Evolutionary conservation across 2,888 invertebrate species (phyloP).

Genomic region (Dione vanillae): DNA sequence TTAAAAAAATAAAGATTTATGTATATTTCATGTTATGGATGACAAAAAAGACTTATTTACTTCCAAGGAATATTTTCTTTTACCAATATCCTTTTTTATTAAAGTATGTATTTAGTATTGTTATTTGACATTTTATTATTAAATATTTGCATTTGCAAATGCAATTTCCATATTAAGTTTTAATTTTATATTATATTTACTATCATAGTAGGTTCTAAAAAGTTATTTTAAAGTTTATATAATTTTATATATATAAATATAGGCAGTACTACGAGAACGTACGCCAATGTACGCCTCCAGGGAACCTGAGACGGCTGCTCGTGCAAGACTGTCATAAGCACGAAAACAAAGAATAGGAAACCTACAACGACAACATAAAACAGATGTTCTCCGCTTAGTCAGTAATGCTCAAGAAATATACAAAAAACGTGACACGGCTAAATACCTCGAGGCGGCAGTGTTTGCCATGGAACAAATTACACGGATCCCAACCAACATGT

Average conservation of each 20-base stretch:
- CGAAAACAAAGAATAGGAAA: constrained; percentile 64
- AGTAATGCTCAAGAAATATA: constrained; percentile 56
- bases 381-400: constrained; percentile 69
- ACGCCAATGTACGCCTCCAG: constrained; percentile 72
- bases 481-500: constrained; percentile 61
- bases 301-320: constrained; percentile 63
- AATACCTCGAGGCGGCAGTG: constrained; percentile 71
- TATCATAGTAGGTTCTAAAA: too few species aligned
- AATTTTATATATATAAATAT: neutral
- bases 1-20: too few species aligned
- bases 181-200: too few species aligned
- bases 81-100: neutral
- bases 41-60: too few species aligned
- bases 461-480: constrained; percentile 75
- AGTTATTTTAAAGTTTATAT: too few species aligned
- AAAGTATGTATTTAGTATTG: too few species aligned
- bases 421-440: constrained; percentile 65
- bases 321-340: constrained; percentile 61
- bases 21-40: too few species aligned
- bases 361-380: constrained; percentile 65
- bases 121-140: too few species aligned
- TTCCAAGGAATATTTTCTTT: constrained; percentile 1
- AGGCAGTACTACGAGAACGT: constrained; percentile 72
- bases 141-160: too few species aligned
- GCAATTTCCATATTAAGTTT: too few species aligned